These are phyloP conservation scores for Lagopus leucura DNA, from an alignment of 2,113 vertebrate genomes.

Conservation along the genomic window DNA sequence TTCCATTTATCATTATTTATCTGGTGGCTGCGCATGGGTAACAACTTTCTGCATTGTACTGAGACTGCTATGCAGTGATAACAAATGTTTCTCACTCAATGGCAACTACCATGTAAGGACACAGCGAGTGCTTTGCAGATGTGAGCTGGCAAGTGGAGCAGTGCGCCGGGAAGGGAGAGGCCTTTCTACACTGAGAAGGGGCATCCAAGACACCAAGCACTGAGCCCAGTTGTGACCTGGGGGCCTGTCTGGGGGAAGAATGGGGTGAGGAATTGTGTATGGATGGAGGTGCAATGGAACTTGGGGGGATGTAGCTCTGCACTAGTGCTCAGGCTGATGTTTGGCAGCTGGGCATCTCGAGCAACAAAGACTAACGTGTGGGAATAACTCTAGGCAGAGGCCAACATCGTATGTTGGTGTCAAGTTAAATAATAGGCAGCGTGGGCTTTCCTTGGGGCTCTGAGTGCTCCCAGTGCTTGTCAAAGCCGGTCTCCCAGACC, in stretches of 20 bases:
- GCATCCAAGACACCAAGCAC: neutral
- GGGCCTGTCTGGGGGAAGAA: neutral
- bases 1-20: neutral
- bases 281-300: neutral
- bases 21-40: neutral
- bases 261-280: neutral
- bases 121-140: neutral
- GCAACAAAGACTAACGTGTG: neutral
- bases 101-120: neutral
- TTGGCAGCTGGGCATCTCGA: neutral
- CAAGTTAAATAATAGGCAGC: neutral
- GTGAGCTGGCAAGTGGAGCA: neutral
- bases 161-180: accelerated
- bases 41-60: accelerated
- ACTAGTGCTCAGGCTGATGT: neutral
- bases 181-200: neutral
- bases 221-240: neutral
- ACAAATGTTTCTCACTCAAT: neutral
- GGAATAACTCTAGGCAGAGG: neutral
- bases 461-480: neutral
- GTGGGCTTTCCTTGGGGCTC: neutral
- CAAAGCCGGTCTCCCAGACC: neutral
- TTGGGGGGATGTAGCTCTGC: accelerated
- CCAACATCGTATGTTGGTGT: neutral
- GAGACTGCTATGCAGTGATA: neutral